A percentile compares a stretch with the other conserved stretches of the same genome.
These are phyloP conservation scores for Apomyelois bistriatella DNA, from an alignment of 2,888 invertebrate genomes.

Conservation along the genomic window DNA sequence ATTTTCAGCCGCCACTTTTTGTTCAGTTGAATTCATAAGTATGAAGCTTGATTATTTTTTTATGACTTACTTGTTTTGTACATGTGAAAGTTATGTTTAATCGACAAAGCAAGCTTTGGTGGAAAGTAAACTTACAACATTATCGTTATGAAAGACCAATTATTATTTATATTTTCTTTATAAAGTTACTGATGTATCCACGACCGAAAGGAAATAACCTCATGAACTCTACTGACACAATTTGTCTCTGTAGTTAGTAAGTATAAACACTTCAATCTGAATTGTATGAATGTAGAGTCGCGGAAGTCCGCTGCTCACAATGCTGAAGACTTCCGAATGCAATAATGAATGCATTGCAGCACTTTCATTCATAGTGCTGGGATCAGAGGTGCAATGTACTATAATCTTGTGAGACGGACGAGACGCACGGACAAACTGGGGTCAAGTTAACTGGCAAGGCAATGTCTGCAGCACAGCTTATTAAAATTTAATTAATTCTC, in stretches of 20 bases:
- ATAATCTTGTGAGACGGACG: conserved; percentile 58
- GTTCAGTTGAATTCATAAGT: conserved; percentile 17
- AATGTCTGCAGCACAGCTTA: background rate
- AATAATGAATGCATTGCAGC: conserved; percentile 36
- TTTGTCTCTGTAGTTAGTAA: background rate
- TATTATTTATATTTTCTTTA: too few species aligned
- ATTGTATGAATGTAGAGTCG: background rate
- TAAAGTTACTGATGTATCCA: too few species aligned
- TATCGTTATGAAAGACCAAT: too few species aligned
- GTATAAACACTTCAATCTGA: conserved; percentile 1
- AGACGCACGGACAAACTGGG: conserved; percentile 47
- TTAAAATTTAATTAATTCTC: background rate
- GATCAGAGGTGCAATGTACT: conserved; percentile 60
- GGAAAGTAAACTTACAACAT: background rate
- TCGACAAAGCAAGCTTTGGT: background rate
- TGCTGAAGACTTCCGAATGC: conserved; percentile 15
- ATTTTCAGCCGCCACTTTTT: conserved; percentile 21
- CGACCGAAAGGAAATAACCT: too few species aligned
- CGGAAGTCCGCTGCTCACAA: conserved; percentile 9
- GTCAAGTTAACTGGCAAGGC: background rate
- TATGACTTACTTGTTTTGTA: background rate
- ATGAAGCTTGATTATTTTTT: conserved; percentile 3
- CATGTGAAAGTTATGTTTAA: conserved; percentile 9
- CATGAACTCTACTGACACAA: background rate
- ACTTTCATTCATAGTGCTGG: conserved; percentile 54